Evolutionary conservation across 2,113 vertebrate species (phyloP).

Genomic region (Tachycineta bicolor): DNA sequence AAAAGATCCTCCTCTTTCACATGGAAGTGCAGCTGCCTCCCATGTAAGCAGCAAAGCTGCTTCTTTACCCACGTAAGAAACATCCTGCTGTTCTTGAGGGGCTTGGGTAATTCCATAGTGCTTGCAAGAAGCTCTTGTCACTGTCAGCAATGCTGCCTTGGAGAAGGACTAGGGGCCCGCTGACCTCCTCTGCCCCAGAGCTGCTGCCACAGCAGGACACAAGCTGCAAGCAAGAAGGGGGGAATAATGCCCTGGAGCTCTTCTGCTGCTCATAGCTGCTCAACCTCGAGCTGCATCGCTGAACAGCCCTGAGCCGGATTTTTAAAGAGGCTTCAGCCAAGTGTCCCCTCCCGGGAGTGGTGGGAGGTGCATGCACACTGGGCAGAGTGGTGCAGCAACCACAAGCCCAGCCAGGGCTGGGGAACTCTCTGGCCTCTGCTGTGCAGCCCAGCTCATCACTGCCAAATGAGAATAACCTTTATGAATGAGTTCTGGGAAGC

Average conservation of each 20-base stretch:
- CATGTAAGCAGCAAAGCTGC: slow-evolving; percentile 42
- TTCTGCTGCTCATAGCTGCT: neutral
- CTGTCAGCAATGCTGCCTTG: neutral
- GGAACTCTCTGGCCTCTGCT: neutral
- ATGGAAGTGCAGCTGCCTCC: neutral
- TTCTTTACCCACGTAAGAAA: slow-evolving; percentile 21
- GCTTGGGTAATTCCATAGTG: neutral
- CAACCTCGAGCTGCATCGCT: neutral
- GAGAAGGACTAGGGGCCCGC: neutral
- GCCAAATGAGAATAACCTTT: neutral
- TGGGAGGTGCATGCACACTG: fast-evolving
- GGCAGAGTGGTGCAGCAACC: neutral
- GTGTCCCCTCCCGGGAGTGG: neutral
- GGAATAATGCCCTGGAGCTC: neutral
- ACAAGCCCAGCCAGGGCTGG: neutral
- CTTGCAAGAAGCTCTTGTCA: neutral
- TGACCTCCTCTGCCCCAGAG: neutral
- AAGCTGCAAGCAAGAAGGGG: neutral
- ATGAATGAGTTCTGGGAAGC: neutral
- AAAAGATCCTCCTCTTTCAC: neutral
- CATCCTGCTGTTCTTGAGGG: neutral
- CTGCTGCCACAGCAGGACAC: neutral
- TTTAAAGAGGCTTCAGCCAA: neutral
- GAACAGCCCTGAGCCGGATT: neutral
- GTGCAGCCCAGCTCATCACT: neutral